Evolutionary conservation across 2,888 invertebrate genomes (phyloP).

Genomic region (Drosophila cognata): DNA sequence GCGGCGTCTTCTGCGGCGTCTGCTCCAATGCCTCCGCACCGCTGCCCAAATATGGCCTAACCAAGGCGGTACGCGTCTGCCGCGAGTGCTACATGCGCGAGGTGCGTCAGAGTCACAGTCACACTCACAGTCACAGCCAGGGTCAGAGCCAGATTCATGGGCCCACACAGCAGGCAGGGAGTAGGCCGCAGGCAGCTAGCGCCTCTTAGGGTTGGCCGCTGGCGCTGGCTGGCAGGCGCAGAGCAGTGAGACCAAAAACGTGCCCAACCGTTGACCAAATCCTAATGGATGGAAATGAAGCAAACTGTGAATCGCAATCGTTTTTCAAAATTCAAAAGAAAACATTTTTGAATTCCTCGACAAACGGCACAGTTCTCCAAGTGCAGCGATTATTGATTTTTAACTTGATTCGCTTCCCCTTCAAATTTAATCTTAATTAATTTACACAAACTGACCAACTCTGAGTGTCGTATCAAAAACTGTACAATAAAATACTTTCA

Average conservation of each 20-base stretch:
- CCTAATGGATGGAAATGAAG: conserved; percentile 53
- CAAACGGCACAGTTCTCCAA: conserved; percentile 34
- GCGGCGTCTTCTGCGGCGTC: conserved; percentile 95
- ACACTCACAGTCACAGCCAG: conserved; percentile 8
- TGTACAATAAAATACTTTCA: conserved; percentile 57
- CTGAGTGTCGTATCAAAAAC: conserved; percentile 52
- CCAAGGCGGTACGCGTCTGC: conserved; percentile 97
- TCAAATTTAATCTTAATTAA: neutral
- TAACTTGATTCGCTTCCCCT: conserved; percentile 3
- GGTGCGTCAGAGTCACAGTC: conserved; percentile 45
- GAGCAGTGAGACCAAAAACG: conserved; percentile 30
- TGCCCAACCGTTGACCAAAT: conserved; percentile 17
- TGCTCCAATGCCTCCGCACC: conserved; percentile 97
- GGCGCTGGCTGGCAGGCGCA: conserved; percentile 61
- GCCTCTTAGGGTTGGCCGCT: conserved; percentile 74
- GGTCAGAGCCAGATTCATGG: conserved; percentile 16
- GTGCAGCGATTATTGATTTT: conserved; percentile 26
- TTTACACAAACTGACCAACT: conserved; percentile 57
- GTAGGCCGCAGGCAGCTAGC: conserved; percentile 64
- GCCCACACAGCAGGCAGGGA: conserved; percentile 31
- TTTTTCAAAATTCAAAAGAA: conserved; percentile 53
- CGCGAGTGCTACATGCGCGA: conserved; percentile 84
- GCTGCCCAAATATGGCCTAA: conserved; percentile 95
- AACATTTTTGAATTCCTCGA: conserved; percentile 43
- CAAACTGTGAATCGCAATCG: conserved; percentile 77